These are phyloP conservation scores for Micromesistius poutassou DNA, from an alignment of 2,797 vertebrate genomes.

Conservation along the genomic window DNA sequence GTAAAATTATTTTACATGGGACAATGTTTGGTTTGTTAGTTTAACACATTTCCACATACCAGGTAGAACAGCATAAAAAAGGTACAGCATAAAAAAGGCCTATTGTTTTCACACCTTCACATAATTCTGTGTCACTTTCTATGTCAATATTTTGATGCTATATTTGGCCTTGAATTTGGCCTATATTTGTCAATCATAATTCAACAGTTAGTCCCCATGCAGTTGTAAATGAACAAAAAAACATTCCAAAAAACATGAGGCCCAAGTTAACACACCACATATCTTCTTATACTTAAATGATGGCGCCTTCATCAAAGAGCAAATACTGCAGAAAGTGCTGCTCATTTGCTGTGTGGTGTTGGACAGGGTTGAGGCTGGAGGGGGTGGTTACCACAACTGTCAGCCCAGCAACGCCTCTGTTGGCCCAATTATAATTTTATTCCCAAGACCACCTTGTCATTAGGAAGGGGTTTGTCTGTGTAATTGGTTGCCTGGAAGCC, in stretches of 20 bases:
- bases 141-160: not conserved
- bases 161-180: too few relatives aligned
- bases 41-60: not conserved
- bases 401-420: not conserved
- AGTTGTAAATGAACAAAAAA: too few relatives aligned
- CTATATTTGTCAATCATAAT: not conserved
- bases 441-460: constrained; percentile 1
- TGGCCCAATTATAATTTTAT: not conserved
- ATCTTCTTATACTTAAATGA: not conserved
- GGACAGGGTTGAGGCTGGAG: not conserved
- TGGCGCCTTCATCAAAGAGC: not conserved
- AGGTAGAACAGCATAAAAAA: not conserved
- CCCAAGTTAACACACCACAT: not conserved
- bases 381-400: not conserved
- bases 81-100: not conserved
- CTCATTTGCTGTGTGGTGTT: not conserved
- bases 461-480: constrained; percentile 10
- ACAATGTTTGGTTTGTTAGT: not conserved
- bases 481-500: constrained; percentile 31
- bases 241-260: too few relatives aligned
- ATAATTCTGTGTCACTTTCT: not conserved
- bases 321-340: not conserved
- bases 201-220: too few relatives aligned
- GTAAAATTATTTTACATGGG: too few relatives aligned
- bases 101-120: not conserved